phyloP scores from a whole-genome alignment of 1,140 invertebrate species.

The Sipha flava region DNA sequence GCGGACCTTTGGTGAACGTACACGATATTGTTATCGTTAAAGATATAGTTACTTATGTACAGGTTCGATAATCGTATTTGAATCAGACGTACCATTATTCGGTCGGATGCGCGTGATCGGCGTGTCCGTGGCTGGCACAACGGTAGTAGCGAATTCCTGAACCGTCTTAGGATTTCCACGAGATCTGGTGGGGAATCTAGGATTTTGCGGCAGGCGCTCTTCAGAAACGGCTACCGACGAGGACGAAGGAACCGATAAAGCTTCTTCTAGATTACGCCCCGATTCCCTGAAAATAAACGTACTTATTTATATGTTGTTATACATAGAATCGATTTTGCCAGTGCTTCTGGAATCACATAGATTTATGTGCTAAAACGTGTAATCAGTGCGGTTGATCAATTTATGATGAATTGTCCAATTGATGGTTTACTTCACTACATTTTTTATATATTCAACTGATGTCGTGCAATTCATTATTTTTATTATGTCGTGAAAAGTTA shows the following conservation, averaged over 20 bases:
- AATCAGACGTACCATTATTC: neutral
- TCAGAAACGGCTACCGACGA: constrained; percentile 42
- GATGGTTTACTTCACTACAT: too few relatives aligned
- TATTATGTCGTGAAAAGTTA: too few relatives aligned
- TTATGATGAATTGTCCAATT: too few relatives aligned
- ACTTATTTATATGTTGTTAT: too few relatives aligned
- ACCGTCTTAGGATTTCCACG: constrained; percentile 48
- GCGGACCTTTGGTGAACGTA: constrained; percentile 45
- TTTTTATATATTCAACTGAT: too few relatives aligned
- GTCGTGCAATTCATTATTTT: too few relatives aligned
- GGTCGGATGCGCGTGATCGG: constrained; percentile 6
- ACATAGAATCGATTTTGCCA: too few relatives aligned
- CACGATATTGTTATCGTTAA: neutral
- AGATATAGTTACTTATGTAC: neutral
- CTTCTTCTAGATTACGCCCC: constrained; percentile 4
- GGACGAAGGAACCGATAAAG: neutral
- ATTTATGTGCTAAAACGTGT: too few relatives aligned
- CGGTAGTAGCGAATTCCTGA: neutral
- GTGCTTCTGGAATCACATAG: too few relatives aligned
- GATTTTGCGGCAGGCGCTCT: constrained; percentile 64
- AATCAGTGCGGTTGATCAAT: too few relatives aligned
- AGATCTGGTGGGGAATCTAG: constrained; percentile 65
- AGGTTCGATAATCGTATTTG: neutral
- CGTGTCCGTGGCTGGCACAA: neutral
- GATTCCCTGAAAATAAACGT: constrained; percentile 5